phyloP scores from a whole-genome alignment of 1,140 invertebrate genomes.

The Calliopsis andreniformis region DNA sequence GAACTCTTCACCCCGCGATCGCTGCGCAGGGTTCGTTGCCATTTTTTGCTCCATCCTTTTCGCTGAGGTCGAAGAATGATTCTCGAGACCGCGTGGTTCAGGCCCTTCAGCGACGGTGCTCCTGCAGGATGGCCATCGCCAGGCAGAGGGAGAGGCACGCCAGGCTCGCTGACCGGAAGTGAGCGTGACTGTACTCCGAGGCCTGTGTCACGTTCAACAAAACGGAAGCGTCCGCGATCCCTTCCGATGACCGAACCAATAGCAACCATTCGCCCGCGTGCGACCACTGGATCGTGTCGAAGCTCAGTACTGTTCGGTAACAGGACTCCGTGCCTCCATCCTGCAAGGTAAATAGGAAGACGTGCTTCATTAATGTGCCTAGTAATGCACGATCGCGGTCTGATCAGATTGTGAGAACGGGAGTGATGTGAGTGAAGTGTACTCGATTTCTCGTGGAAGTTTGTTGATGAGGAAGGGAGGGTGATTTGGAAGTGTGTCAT shows the following conservation, averaged over 20 bases:
- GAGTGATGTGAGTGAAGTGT: no score
- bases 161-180: conserved; percentile 69
- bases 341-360: conserved; percentile 74
- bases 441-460: no score
- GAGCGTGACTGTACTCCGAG: conserved; percentile 76
- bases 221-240: conserved; percentile 82
- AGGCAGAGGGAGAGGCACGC: conserved; percentile 72
- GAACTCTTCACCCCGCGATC: background rate
- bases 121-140: conserved; percentile 64
- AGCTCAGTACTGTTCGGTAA: conserved; percentile 81
- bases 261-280: conserved; percentile 84
- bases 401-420: no score
- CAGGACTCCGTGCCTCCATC: conserved; percentile 80
- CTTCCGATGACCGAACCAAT: conserved; percentile 82
- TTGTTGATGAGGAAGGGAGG: no score
- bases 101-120: conserved; percentile 66
- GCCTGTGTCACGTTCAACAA: conserved; percentile 83
- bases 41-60: background rate
- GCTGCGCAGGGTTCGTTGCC: no score
- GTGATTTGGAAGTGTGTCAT: no score
- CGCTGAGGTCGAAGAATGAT: conserved; percentile 2
- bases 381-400: background rate
- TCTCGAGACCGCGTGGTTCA: conserved; percentile 17
- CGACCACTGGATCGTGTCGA: conserved; percentile 81
- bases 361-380: conserved; percentile 20